phyloP scores from a whole-genome alignment of 2,888 invertebrate species.

The Eristalinus sepulchralis region DNA sequence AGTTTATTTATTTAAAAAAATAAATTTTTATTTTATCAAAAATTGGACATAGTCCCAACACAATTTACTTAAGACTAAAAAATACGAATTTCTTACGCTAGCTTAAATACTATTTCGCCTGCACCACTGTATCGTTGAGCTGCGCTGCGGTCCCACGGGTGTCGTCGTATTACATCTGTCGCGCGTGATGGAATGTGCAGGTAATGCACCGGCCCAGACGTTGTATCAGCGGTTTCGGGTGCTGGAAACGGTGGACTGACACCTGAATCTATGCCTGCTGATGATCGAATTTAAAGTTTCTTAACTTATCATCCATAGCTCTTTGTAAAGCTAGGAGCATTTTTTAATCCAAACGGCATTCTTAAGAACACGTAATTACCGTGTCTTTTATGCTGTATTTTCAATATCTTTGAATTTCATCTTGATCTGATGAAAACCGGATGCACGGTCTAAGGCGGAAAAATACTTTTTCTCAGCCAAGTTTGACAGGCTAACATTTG shows the following conservation, averaged over 20 bases:
- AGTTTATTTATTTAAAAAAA: background rate
- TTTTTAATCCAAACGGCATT: too few relatives aligned
- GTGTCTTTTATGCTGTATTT: too few relatives aligned
- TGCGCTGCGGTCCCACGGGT: slow-evolving; percentile 4
- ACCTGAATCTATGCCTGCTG: background rate
- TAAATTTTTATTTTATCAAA: background rate
- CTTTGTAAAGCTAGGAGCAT: too few relatives aligned
- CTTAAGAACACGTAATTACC: too few relatives aligned
- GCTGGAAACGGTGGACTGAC: background rate
- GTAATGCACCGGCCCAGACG: background rate
- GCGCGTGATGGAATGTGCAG: background rate
- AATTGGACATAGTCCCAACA: background rate
- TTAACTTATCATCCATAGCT: too few relatives aligned
- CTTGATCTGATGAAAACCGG: too few relatives aligned
- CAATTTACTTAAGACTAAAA: background rate
- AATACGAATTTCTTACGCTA: background rate
- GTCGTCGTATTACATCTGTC: background rate
- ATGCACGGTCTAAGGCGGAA: too few relatives aligned
- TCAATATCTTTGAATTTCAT: too few relatives aligned
- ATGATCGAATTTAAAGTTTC: background rate
- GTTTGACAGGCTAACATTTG: too few relatives aligned
- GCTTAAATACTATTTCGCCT: slow-evolving; percentile 3
- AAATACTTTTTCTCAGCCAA: too few relatives aligned
- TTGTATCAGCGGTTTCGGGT: background rate
- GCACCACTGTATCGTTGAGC: background rate